Conservation (phyloP, 2,888 invertebrate genomes). For the Graphium colonna region DNA sequence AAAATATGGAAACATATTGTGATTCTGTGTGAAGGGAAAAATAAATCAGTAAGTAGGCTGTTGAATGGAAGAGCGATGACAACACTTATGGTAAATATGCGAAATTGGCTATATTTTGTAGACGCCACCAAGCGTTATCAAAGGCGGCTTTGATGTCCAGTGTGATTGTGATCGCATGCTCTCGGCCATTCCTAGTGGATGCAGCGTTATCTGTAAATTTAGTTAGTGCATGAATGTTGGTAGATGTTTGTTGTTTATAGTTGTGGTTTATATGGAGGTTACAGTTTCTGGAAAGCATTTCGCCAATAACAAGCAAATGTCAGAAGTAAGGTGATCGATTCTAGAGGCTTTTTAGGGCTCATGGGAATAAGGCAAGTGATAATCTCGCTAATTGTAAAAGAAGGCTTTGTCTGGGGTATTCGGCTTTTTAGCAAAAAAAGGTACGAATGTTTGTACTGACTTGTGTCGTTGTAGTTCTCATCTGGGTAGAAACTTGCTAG, state of each 20-base stretch:
- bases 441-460: no score
- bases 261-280: constrained; percentile 6
- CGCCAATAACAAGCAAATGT: background rate
- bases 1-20: no score
- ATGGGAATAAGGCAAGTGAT: constrained; percentile 2
- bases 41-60: no score
- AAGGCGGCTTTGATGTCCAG: constrained; percentile 20
- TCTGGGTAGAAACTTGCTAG: no score
- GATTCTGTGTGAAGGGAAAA: no score
- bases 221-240: constrained; percentile 13
- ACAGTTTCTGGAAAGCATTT: background rate
- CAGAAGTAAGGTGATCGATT: background rate
- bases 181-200: background rate
- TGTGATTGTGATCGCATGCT: constrained; percentile 20
- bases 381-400: constrained; percentile 25
- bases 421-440: no score
- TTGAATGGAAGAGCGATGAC: no score
- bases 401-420: constrained; percentile 8
- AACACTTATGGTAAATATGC: no score
- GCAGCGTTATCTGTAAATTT: background rate
- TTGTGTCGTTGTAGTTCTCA: no score
- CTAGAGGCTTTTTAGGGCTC: no score
- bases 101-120: no score
- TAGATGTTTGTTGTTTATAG: constrained; percentile 23
- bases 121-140: constrained; percentile 23